phyloP scores from a whole-genome alignment of 2,113 vertebrate species.

The Myocastor coypus region DNA sequence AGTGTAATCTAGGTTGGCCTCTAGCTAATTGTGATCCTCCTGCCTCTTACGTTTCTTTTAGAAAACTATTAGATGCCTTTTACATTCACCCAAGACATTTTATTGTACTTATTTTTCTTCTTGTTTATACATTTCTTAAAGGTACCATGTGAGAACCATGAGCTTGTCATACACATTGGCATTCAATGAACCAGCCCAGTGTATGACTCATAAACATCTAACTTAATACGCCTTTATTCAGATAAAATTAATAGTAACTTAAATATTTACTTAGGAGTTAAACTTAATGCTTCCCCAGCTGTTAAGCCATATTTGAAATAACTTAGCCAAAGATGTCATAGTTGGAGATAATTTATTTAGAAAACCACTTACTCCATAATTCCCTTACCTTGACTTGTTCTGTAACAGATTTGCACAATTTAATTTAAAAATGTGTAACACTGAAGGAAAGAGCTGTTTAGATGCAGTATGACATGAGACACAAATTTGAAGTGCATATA shows the following conservation, averaged over 20 bases:
- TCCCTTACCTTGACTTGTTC: slow-evolving; percentile 15
- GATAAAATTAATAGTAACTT: neutral
- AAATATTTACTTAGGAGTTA: slow-evolving; percentile 40
- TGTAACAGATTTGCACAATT: slow-evolving; percentile 8
- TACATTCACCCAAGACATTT: neutral
- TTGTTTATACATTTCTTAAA: slow-evolving; percentile 2
- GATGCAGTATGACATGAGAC: neutral
- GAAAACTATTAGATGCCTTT: slow-evolving; percentile 16
- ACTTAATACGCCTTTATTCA: slow-evolving; percentile 29
- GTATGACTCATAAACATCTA: neutral
- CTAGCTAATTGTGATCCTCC: neutral
- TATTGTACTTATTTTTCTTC: slow-evolving; percentile 7
- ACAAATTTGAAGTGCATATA: neutral
- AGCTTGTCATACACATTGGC: neutral
- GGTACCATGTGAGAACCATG: neutral
- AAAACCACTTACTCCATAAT: neutral
- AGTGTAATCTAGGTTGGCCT: no score
- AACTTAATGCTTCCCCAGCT: slow-evolving; percentile 1
- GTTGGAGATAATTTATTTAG: slow-evolving; percentile 24
- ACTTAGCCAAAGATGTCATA: slow-evolving; percentile 12
- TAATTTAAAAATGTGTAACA: slow-evolving; percentile 8
- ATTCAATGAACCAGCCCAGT: neutral
- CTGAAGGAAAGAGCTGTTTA: neutral
- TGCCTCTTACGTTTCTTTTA: neutral
- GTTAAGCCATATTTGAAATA: slow-evolving; percentile 15